Conservation (phyloP, 2,113 vertebrate genomes). For the Tupaia chinensis region DNA sequence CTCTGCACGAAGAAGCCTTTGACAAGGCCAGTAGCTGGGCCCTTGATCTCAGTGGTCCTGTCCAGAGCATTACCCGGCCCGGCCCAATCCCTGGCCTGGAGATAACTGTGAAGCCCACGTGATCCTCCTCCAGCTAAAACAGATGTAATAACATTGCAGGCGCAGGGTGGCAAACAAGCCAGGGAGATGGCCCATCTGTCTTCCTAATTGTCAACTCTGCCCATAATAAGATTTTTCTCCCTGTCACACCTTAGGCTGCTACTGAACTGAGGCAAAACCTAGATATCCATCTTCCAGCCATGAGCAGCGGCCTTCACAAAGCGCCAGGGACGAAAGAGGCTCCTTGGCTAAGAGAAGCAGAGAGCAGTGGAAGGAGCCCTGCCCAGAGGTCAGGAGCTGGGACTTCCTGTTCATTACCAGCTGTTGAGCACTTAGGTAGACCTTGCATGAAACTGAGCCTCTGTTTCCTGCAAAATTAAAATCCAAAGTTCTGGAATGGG, state of each 20-base stretch:
- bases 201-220: constrained; percentile 57
- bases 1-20: not conserved
- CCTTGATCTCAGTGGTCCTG: not conserved
- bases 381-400: not conserved
- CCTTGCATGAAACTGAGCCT: not conserved
- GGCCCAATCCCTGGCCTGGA: not conserved
- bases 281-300: constrained; percentile 45
- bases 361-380: not conserved
- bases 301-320: not conserved
- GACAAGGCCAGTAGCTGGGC: not conserved
- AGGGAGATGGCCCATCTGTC: constrained; percentile 46
- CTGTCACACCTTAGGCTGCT: constrained; percentile 53
- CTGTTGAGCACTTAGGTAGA: not conserved
- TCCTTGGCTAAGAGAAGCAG: not conserved
- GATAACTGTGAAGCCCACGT: not conserved
- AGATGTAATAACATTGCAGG: constrained; percentile 15
- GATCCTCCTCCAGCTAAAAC: constrained; percentile 49
- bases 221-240: constrained; percentile 56
- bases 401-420: not conserved
- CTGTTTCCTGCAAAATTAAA: constrained; percentile 51
- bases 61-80: not conserved
- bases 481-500: constrained; percentile 23
- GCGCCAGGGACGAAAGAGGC: not conserved
- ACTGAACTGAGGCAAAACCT: constrained; percentile 51
- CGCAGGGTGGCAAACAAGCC: not conserved